These are phyloP conservation scores for Diceros bicornis DNA, from an alignment of 2,797 vertebrate genomes.

Conservation along the genomic window DNA sequence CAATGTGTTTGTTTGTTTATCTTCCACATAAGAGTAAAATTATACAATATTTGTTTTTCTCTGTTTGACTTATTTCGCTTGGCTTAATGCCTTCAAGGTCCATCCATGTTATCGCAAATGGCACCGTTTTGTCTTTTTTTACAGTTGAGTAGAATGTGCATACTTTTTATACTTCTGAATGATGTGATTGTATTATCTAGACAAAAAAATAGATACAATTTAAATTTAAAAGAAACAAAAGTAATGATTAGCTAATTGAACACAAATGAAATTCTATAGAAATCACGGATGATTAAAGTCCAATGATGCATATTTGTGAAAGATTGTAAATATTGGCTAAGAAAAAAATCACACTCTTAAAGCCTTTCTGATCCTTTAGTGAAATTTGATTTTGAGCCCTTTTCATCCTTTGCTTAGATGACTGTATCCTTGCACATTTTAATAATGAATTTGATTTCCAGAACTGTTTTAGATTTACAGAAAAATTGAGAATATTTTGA, in stretches of 20 bases:
- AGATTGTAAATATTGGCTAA: neutral
- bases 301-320: neutral
- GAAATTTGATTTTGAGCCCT: neutral
- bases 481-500: too few species aligned
- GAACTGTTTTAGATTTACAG: neutral
- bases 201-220: neutral
- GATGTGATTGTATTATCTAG: neutral
- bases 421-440: neutral
- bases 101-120: too few species aligned
- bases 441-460: neutral
- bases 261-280: slow-evolving; percentile 1
- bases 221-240: neutral
- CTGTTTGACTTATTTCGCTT: too few species aligned
- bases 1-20: too few species aligned
- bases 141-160: too few species aligned
- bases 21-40: too few species aligned
- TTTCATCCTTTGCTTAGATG: neutral
- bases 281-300: neutral
- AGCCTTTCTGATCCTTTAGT: neutral
- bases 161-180: neutral
- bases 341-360: neutral
- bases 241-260: neutral
- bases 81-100: too few species aligned
- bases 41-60: too few species aligned
- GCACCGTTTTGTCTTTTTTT: too few species aligned